These are phyloP conservation scores for Atrichornis clamosus DNA, from an alignment of 2,113 vertebrate genomes.

Conservation along the genomic window DNA sequence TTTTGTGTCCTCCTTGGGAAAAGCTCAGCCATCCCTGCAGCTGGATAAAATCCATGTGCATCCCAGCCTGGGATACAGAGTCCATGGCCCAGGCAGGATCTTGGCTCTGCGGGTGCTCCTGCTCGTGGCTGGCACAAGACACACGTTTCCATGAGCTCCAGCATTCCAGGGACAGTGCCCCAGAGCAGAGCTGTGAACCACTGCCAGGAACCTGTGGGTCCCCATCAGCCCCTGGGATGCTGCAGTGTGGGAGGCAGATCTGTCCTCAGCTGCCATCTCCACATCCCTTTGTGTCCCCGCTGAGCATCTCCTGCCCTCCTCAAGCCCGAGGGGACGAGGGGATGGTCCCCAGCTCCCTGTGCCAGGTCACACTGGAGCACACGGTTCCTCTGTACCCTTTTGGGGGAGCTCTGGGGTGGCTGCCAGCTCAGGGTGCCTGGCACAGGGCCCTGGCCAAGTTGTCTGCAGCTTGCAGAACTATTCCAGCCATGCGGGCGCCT, in stretches of 20 bases:
- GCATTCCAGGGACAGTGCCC: neutral
- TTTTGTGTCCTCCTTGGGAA: neutral
- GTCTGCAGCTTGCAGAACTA: neutral
- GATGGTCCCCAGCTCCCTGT: neutral
- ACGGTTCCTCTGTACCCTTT: neutral
- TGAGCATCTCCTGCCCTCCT: neutral
- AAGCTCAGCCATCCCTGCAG: neutral
- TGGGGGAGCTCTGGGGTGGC: neutral
- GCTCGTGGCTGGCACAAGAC: neutral
- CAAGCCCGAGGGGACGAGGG: neutral
- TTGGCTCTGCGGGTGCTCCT: neutral
- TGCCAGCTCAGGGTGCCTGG: neutral
- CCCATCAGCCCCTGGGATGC: neutral
- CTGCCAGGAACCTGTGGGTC: neutral
- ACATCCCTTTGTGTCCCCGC: neutral
- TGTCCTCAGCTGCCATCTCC: neutral
- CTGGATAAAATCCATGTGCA: neutral
- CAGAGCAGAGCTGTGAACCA: rapidly evolving
- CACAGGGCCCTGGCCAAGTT: neutral
- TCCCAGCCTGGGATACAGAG: neutral
- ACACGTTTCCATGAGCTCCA: neutral
- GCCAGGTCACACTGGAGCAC: neutral
- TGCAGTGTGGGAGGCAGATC: neutral
- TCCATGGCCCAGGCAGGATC: neutral
- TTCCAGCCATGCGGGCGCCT: neutral